Percentiles rank a stretch among this genome's conserved stretches.
Evolutionary conservation across 2,888 invertebrate genomes (phyloP).

Genomic region (Diogma glabrata): DNA sequence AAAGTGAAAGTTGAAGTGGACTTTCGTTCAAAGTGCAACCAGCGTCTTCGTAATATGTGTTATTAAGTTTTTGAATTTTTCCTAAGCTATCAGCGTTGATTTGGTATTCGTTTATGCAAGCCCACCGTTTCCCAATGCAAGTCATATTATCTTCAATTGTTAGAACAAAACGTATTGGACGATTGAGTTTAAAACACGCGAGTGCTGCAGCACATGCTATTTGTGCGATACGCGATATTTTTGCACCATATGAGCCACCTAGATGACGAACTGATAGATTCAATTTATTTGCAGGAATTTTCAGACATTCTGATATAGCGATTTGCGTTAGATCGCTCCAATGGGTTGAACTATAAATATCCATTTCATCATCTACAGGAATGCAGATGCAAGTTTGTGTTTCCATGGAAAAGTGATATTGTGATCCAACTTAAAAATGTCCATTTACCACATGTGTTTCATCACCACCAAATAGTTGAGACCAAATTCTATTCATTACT

Average conservation of each 20-base stretch:
- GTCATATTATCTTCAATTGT: constrained; percentile 54
- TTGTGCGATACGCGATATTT: constrained; percentile 50
- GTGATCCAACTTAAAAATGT: constrained; percentile 40
- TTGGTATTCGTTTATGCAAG: constrained; percentile 45
- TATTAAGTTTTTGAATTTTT: constrained; percentile 48
- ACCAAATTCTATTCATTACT: constrained; percentile 16
- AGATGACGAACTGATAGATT: constrained; percentile 50
- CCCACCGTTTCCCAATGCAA: constrained; percentile 42
- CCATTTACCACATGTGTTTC: constrained; percentile 39
- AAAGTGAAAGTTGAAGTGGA: constrained; percentile 32
- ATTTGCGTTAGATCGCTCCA: constrained; percentile 44
- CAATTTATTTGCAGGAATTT: constrained; percentile 44
- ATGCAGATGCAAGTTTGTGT: constrained; percentile 47
- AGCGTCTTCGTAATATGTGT: constrained; percentile 39
- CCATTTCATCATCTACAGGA: constrained; percentile 56
- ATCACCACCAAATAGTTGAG: constrained; percentile 18
- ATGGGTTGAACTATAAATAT: constrained; percentile 48
- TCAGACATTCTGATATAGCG: constrained; percentile 41
- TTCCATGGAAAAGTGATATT: constrained; percentile 62
- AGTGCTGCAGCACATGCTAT: constrained; percentile 55
- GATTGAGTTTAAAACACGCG: constrained; percentile 46
- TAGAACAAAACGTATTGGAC: constrained; percentile 51
- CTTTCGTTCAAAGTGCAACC: constrained; percentile 42
- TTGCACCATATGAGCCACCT: constrained; percentile 65
- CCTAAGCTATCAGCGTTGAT: constrained; percentile 46